phyloP scores from a whole-genome alignment of 2,888 invertebrate genomes.

The Drosophila merina region DNA sequence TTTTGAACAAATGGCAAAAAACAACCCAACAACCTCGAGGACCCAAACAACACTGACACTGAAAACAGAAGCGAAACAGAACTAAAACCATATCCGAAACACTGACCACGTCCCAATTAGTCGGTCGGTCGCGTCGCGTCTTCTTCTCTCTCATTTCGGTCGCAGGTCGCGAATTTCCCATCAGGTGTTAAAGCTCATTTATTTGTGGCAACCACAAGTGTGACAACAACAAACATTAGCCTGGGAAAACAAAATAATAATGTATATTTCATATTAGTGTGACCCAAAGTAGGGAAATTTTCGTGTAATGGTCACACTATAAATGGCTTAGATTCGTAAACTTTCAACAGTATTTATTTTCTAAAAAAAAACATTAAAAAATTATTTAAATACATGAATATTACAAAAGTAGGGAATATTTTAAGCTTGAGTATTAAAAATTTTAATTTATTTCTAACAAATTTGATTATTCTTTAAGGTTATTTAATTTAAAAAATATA shows the following conservation, averaged over 20 bases:
- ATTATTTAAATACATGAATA: no score
- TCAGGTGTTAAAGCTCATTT: conserved; percentile 12
- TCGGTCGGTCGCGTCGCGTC: conserved; percentile 6
- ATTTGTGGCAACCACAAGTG: conserved; percentile 6
- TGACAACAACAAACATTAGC: neutral
- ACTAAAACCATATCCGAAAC: conserved; percentile 28
- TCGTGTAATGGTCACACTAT: neutral
- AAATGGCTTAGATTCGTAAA: neutral
- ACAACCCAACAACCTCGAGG: conserved; percentile 21
- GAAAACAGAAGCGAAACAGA: conserved; percentile 16
- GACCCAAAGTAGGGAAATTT: neutral
- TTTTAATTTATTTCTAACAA: no score
- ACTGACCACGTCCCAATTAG: conserved; percentile 36
- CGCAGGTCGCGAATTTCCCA: conserved; percentile 6
- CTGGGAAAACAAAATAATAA: neutral
- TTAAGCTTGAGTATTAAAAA: no score
- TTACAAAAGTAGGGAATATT: no score
- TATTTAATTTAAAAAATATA: neutral
- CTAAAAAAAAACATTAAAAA: no score
- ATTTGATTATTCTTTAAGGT: no score
- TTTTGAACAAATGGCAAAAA: neutral
- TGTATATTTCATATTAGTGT: neutral
- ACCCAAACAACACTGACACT: conserved; percentile 33
- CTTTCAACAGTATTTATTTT: no score
- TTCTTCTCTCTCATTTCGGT: conserved; percentile 12